Evolutionary conservation across 23 tunicate species (phyloP).

Genomic region (Diplosoma virens): DNA sequence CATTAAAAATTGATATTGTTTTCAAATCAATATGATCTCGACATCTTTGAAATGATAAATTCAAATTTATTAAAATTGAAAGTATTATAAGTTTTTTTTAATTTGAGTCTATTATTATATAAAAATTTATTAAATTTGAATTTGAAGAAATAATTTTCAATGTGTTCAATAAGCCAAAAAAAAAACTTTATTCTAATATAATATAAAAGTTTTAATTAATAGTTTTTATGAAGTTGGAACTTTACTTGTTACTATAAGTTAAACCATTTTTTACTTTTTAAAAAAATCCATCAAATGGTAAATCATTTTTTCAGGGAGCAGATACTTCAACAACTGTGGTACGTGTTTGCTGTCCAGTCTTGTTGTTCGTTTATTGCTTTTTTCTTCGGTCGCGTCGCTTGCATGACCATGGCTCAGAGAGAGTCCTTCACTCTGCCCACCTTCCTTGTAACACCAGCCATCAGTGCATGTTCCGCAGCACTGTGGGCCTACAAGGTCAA

Average conservation of each 20-base stretch:
- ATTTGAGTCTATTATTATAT: too few relatives aligned
- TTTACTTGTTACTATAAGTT: neutral
- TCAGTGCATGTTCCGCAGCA: constrained; percentile 42
- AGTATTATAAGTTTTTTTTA: too few relatives aligned
- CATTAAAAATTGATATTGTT: too few relatives aligned
- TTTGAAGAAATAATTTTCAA: too few relatives aligned
- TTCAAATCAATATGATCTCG: too few relatives aligned
- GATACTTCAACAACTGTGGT: constrained; percentile 29
- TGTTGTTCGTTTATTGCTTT: constrained; percentile 63
- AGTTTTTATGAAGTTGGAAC: neutral
- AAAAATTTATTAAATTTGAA: too few relatives aligned
- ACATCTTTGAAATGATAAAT: too few relatives aligned
- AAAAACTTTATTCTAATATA: too few relatives aligned
- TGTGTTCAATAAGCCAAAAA: too few relatives aligned
- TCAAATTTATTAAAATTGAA: too few relatives aligned
- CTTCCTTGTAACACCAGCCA: constrained; percentile 66
- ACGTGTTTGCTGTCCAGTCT: constrained; percentile 60
- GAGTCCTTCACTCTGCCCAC: constrained; percentile 59
- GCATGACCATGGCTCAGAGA: constrained; percentile 65
- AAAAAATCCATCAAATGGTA: neutral
- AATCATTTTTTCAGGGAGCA: constrained; percentile 4
- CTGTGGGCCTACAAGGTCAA: constrained; percentile 33
- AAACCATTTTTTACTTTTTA: neutral
- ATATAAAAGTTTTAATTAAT: too few relatives aligned
- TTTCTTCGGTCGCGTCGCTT: constrained; percentile 84